Evolutionary conservation across 1,140 invertebrate species (phyloP).

Genomic region (Belonocnema kinseyi): DNA sequence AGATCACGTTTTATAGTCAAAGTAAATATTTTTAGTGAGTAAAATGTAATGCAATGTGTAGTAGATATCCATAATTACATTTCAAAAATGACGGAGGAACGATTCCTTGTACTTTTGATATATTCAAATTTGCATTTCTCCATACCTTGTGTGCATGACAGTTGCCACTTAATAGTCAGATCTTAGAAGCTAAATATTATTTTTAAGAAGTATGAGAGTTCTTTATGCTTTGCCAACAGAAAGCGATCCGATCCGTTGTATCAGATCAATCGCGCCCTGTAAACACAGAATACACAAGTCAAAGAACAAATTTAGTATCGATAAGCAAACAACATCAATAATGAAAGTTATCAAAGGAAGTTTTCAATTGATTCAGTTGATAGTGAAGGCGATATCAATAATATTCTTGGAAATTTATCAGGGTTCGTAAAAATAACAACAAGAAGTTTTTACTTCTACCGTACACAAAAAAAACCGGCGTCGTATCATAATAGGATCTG

Average conservation of each 20-base stretch:
- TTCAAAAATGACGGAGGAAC: not conserved
- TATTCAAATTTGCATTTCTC: constrained; percentile 40
- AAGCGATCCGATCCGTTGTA: not conserved
- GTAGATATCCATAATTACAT: not conserved
- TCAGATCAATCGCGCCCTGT: constrained; percentile 11
- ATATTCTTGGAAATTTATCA: too few species aligned
- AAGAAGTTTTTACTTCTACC: too few species aligned
- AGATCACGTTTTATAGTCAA: not conserved
- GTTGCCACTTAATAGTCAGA: constrained; percentile 10
- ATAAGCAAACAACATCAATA: too few species aligned
- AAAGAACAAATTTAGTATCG: not conserved
- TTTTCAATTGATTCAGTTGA: not conserved
- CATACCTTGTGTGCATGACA: constrained; percentile 48
- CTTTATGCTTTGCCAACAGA: constrained; percentile 15
- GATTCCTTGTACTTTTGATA: constrained; percentile 14
- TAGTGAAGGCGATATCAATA: too few species aligned
- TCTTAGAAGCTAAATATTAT: constrained; percentile 24
- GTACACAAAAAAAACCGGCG: too few species aligned
- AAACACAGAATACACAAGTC: constrained; percentile 4
- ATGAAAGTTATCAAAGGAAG: not conserved
- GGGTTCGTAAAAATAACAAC: too few species aligned
- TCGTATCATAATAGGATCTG: too few species aligned
- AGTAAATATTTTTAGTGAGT: not conserved
- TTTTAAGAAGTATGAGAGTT: constrained; percentile 20
- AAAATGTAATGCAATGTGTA: not conserved